Base-by-base conservation (phyloP, 2,888 invertebrate species). In the Trisateles emortualis region DNA sequence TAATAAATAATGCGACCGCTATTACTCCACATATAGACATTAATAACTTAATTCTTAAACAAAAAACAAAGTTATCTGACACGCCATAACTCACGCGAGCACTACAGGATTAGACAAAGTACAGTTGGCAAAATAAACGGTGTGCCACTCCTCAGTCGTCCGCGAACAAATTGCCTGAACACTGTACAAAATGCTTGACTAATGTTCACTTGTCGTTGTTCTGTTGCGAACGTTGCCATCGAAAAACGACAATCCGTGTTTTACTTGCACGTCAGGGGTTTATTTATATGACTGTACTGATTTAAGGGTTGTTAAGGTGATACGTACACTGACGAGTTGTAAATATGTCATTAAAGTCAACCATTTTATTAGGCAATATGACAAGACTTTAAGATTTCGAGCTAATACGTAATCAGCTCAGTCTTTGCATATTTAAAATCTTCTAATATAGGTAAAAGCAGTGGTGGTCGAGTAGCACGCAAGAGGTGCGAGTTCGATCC, bases 141-240 rank as follows among this genome's bases (percentile, higher is more conserved):
- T 11, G 9, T 22, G 46, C 43, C 63, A 66, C 72, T 70, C 72
- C 69, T 64, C 59, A 44, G 61, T 68, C 63, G 69, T 73, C 68
- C 51, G 30, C 48, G 30, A 41, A 68, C 73, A 73, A 73, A 73
- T 73, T 73, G 61, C 60, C 58, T 43, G 36, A 51, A 41, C 54
- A 52, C 47, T 51, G 53, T 48, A 63, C 70, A 73, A 72, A 73
- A 69, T 62, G 62, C 64, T 64, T 73, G 71, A 73, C 52, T 63
- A 65, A 73, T 73, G 69, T 49, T 17, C 36, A 35, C 14, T 41
- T 26, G 24, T 54, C 52, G 47, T 52, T 36, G 42, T 65, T 57
- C 49, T 68, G 57, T 72, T 65, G 65, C 32, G n/a, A 26, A 47
- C 13, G 22, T 11, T 36, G 33, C 9, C 22, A 30, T 30, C 22